phyloP scores from a whole-genome alignment of 2,888 invertebrate species.

The Eretmocerus hayati region DNA sequence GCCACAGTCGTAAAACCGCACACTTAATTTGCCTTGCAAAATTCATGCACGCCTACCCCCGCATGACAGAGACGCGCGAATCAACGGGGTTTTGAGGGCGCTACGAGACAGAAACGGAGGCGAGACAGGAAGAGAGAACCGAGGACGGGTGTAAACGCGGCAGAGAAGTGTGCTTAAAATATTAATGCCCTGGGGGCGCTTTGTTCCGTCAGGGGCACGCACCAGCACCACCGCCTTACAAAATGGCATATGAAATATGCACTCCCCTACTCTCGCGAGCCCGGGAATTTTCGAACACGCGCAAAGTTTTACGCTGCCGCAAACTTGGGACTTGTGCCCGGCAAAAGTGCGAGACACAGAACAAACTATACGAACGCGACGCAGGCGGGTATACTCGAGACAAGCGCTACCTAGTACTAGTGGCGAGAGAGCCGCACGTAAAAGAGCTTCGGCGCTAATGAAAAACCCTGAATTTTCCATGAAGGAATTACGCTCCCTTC shows the following conservation, averaged over 20 bases:
- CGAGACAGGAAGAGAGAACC: conserved; percentile 12
- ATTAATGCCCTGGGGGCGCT: conserved; percentile 46
- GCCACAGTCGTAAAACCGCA: conserved; percentile 44
- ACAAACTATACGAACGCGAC: conserved; percentile 14
- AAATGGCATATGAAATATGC: conserved; percentile 47
- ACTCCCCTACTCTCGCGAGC: no score
- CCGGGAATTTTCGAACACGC: conserved; percentile 19
- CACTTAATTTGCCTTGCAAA: conserved; percentile 47
- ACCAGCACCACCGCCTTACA: conserved; percentile 29
- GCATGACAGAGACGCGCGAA: conserved; percentile 15
- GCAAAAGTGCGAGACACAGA: conserved; percentile 18
- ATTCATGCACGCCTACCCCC: conserved; percentile 29
- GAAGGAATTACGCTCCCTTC: conserved; percentile 37
- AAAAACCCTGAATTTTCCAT: conserved; percentile 47
- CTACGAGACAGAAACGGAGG: conserved; percentile 16
- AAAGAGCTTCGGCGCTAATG: conserved; percentile 36
- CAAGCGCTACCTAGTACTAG: conserved; percentile 14
- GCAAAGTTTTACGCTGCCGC: conserved; percentile 30
- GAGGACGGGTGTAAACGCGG: conserved; percentile 22
- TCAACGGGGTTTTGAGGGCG: conserved; percentile 15
- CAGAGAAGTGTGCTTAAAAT: conserved; percentile 47
- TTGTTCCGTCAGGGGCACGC: conserved; percentile 34
- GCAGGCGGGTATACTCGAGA: conserved; percentile 18
- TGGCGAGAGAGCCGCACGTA: no score
- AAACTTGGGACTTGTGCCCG: conserved; percentile 25